phyloP scores from a whole-genome alignment of 1,140 invertebrate genomes.

The Sogatella furcifera region DNA sequence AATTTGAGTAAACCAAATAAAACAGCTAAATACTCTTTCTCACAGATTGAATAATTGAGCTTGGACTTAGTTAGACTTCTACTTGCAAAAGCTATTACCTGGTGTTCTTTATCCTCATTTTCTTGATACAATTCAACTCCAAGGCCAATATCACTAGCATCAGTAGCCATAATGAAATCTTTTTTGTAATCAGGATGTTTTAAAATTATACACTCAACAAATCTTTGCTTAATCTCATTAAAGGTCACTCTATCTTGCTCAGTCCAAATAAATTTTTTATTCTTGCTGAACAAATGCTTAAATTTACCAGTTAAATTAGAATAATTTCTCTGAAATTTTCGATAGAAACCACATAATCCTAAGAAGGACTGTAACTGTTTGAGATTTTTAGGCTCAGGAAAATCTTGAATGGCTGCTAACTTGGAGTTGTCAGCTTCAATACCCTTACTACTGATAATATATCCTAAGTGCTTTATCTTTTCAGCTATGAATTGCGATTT shows the following conservation, averaged over 20 bases:
- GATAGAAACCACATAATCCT: too few species aligned
- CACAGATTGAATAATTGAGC: neutral
- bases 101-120: neutral
- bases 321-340: too few species aligned
- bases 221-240: neutral
- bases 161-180: neutral
- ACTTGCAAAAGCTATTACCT: neutral
- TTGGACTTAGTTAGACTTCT: neutral
- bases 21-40: neutral
- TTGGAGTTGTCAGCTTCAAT: too few species aligned
- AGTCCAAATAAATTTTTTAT: too few species aligned
- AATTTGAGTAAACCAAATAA: neutral
- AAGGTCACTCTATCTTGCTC: neutral
- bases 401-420: too few species aligned
- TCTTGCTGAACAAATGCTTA: too few species aligned
- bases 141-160: neutral
- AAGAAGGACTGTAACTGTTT: too few species aligned
- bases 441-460: too few species aligned
- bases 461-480: too few species aligned
- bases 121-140: neutral
- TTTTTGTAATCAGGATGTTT: neutral
- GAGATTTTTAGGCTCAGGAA: too few species aligned
- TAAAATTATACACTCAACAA: neutral
- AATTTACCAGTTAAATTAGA: too few species aligned
- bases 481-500: too few species aligned